phyloP scores from a whole-genome alignment of 2,797 vertebrate species.

The Sphaeramia orbicularis region DNA sequence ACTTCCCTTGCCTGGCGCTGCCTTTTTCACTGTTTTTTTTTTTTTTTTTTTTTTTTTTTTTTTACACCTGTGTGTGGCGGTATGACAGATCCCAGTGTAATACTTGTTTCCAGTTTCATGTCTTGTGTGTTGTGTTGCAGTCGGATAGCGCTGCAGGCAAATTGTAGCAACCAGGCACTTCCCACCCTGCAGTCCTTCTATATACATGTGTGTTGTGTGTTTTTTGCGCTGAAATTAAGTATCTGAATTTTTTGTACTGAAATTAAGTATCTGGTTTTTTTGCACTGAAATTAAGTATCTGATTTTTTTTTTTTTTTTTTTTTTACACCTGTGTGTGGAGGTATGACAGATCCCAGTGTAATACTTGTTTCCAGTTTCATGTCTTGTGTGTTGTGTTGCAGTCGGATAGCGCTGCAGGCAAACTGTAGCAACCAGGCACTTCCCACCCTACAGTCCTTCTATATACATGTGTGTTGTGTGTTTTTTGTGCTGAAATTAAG shows the following conservation, averaged over 20 bases:
- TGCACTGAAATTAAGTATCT: too few species aligned
- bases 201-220: too few species aligned
- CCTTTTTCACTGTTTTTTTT: slow-evolving; percentile 1
- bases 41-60: too few species aligned
- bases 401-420: slow-evolving; percentile 37
- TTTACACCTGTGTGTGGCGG: slow-evolving; percentile 1
- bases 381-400: slow-evolving; percentile 15
- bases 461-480: too few species aligned
- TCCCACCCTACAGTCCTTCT: not conserved
- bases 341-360: not conserved
- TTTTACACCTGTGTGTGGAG: not conserved
- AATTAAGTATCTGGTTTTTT: too few species aligned
- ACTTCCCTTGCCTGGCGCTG: not conserved
- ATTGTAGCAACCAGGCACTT: too few species aligned
- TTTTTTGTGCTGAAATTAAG: too few species aligned
- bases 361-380: slow-evolving; percentile 6
- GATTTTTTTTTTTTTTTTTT: slow-evolving; percentile 5
- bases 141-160: slow-evolving; percentile 37
- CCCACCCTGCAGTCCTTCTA: not conserved
- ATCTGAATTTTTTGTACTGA: too few species aligned
- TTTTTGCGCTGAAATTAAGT: too few species aligned
- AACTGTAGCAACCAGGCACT: too few species aligned
- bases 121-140: slow-evolving; percentile 16
- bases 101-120: slow-evolving; percentile 6
- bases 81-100: not conserved